phyloP scores from a whole-genome alignment of 2,888 invertebrate genomes.

The Hetaerina titia region DNA sequence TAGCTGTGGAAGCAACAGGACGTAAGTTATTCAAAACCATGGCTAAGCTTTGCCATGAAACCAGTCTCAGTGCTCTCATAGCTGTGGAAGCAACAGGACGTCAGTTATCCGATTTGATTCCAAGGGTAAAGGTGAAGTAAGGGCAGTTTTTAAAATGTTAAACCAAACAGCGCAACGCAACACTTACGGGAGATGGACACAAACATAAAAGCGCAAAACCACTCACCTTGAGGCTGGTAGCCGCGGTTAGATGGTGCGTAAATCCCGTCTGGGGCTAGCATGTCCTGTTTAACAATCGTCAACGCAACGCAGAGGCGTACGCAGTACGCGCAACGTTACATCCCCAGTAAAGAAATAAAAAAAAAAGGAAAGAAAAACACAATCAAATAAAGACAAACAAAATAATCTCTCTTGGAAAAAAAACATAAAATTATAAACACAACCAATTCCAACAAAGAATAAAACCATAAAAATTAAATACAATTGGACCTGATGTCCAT shows the following conservation, averaged over 20 bases:
- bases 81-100: no score
- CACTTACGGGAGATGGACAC: no score
- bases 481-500: not conserved
- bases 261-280: constrained; percentile 93
- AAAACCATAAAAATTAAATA: not conserved
- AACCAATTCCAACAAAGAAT: not conserved
- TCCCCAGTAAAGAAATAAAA: constrained; percentile 70
- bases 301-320: not conserved
- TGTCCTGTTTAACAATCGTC: constrained; percentile 83
- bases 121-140: no score
- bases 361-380: constrained; percentile 69
- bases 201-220: not conserved
- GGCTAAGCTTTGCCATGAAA: no score
- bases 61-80: no score
- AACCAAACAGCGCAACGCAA: no score
- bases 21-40: no score
- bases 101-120: no score
- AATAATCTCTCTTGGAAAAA: not conserved
- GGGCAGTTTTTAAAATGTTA: no score
- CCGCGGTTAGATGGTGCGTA: constrained; percentile 94
- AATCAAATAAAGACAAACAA: constrained; percentile 11
- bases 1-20: no score
- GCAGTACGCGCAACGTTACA: no score
- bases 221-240: constrained; percentile 84
- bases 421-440: not conserved